Conservation (phyloP, 2,888 invertebrate genomes). For the Pammene aurita region DNA sequence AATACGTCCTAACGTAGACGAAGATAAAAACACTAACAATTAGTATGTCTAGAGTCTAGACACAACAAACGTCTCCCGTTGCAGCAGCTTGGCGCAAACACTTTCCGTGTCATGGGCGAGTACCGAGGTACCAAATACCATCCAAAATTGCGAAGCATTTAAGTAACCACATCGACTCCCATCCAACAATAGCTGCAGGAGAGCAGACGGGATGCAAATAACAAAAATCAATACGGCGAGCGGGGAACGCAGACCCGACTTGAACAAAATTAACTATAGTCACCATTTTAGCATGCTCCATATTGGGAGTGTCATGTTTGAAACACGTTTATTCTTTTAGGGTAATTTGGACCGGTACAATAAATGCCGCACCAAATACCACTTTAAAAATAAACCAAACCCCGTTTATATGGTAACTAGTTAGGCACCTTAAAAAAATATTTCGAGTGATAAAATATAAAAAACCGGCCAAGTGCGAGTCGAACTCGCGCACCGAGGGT, state of each 20-base stretch:
- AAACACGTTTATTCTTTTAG: constrained; percentile 24
- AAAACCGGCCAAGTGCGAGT: too few species aligned
- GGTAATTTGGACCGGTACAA: constrained; percentile 15
- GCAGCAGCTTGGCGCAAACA: constrained; percentile 32
- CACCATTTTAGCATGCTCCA: constrained; percentile 62
- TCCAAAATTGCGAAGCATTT: constrained; percentile 48
- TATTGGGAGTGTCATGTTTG: constrained; percentile 44
- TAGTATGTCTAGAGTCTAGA: constrained; percentile 35
- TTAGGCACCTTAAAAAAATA: background rate
- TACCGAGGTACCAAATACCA: constrained; percentile 21
- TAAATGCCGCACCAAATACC: constrained; percentile 6
- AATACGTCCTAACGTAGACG: constrained; percentile 3
- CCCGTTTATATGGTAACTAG: background rate
- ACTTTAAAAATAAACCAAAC: constrained; percentile 15
- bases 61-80: constrained; percentile 31
- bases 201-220: constrained; percentile 81
- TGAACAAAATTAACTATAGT: constrained; percentile 72
- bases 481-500: too few species aligned
- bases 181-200: constrained; percentile 74
- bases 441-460: too few species aligned
- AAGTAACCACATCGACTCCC: constrained; percentile 61
- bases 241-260: constrained; percentile 69
- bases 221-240: constrained; percentile 79
- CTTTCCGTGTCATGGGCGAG: constrained; percentile 14
- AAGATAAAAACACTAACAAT: constrained; percentile 32